These are phyloP conservation scores for Parotocinclus haroldoi DNA, from an alignment of 2,797 vertebrate species.

Conservation along the genomic window DNA sequence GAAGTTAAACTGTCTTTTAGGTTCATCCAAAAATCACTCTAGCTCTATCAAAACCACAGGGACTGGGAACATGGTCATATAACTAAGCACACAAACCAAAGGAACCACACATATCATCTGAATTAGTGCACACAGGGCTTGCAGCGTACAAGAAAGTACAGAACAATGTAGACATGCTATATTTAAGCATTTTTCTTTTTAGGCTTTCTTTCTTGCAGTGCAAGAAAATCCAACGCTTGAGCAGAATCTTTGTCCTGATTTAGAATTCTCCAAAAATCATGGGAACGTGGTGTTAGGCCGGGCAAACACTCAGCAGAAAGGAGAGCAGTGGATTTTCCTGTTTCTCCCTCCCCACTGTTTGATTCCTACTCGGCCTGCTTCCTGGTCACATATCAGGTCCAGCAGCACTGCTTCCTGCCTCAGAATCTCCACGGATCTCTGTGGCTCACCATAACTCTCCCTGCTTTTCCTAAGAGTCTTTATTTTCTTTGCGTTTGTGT, in stretches of 20 bases:
- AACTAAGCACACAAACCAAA: not conserved
- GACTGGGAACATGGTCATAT: slow-evolving; percentile 17
- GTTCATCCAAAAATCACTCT: not conserved
- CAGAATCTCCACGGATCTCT: slow-evolving; percentile 49
- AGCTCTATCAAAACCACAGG: slow-evolving; percentile 3
- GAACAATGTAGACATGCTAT: too few species aligned
- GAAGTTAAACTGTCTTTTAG: not conserved
- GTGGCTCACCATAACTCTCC: slow-evolving; percentile 51
- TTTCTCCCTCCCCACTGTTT: slow-evolving; percentile 58
- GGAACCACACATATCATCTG: too few species aligned
- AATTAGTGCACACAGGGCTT: too few species aligned
- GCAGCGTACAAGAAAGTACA: too few species aligned
- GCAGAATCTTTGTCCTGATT: too few species aligned
- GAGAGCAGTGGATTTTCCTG: slow-evolving; percentile 66
- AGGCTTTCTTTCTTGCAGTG: too few species aligned
- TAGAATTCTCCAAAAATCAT: slow-evolving; percentile 45
- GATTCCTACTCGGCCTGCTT: slow-evolving; percentile 71
- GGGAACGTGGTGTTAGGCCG: slow-evolving; percentile 54
- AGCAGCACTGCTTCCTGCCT: slow-evolving; percentile 73
- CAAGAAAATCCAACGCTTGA: too few species aligned
- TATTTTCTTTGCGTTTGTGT: not conserved
- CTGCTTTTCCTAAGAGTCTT: slow-evolving; percentile 34
- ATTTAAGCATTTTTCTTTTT: too few species aligned
- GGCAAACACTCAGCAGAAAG: slow-evolving; percentile 62
- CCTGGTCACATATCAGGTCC: slow-evolving; percentile 75